These are phyloP conservation scores for Cydia pomonella DNA, from an alignment of 1,140 invertebrate species.

Conservation along the genomic window DNA sequence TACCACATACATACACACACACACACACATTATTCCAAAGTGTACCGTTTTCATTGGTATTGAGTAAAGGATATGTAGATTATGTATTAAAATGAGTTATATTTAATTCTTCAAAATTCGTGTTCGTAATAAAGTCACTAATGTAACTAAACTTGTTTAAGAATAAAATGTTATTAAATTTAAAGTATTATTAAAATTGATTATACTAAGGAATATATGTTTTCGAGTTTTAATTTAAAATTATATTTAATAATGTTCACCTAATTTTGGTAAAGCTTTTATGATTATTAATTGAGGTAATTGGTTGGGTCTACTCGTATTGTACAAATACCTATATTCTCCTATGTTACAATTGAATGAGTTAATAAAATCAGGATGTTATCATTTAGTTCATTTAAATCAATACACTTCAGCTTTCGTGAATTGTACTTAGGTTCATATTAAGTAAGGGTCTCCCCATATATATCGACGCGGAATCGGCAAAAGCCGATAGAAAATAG, in stretches of 20 bases:
- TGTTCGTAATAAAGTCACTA: neutral
- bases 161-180: constrained; percentile 7
- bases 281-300: too few relatives aligned
- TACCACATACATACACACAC: neutral
- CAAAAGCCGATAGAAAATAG: too few relatives aligned
- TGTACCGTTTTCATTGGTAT: neutral
- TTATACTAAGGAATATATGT: neutral
- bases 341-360: too few relatives aligned
- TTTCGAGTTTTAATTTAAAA: neutral
- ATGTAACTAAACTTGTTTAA: neutral
- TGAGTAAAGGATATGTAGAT: neutral
- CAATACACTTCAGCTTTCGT: too few relatives aligned
- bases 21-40: neutral
- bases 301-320: too few relatives aligned
- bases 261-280: neutral
- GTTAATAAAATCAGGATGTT: too few relatives aligned
- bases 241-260: constrained; percentile 1
- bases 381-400: too few relatives aligned
- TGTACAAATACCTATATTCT: too few relatives aligned
- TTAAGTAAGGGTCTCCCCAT: too few relatives aligned
- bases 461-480: too few relatives aligned
- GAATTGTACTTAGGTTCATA: too few relatives aligned
- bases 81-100: neutral
- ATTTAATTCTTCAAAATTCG: constrained; percentile 1
- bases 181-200: constrained; percentile 18